A percentile compares a stretch with the other conserved stretches of the same genome.
Evolutionary conservation across 1,140 invertebrate genomes (phyloP).

Genomic region (Drosophila mojavensis): DNA sequence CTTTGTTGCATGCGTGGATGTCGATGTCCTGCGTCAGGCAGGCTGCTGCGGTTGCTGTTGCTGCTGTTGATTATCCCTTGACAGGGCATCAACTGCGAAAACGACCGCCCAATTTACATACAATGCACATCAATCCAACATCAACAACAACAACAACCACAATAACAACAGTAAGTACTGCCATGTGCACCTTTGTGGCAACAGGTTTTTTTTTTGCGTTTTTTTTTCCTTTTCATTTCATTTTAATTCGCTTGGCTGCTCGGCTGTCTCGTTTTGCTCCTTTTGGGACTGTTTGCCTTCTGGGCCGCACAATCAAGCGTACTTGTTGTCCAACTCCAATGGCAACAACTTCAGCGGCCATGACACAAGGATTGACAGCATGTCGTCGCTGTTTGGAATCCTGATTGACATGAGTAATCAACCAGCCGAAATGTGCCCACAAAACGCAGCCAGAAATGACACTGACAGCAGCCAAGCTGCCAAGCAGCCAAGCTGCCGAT

Average conservation of each 20-base stretch:
- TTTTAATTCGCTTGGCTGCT: conserved; percentile 17
- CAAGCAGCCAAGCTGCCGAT: conserved; percentile 46
- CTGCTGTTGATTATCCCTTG: conserved; percentile 80
- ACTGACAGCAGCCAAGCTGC: conserved; percentile 67
- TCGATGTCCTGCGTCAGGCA: conserved; percentile 39
- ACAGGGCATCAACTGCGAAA: conserved; percentile 81
- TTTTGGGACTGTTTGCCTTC: conserved; percentile 41
- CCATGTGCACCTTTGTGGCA: conserved; percentile 73
- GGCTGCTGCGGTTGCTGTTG: conserved; percentile 35
- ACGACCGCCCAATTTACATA: conserved; percentile 82
- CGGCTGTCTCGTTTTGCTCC: conserved; percentile 1
- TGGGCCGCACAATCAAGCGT: conserved; percentile 66
- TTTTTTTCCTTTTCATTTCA: conserved; percentile 1
- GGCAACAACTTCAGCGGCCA: conserved; percentile 75
- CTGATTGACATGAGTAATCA: conserved; percentile 83
- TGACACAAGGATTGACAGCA: conserved; percentile 83
- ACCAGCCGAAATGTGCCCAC: conserved; percentile 82
- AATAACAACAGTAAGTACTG: conserved; percentile 47
- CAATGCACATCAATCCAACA: conserved; percentile 78
- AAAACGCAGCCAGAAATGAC: conserved; percentile 80
- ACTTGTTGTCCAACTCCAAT: conserved; percentile 71
- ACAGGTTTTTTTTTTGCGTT: conserved; percentile 43
- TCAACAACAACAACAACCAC: conserved; percentile 46
- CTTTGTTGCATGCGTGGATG: conserved; percentile 33
- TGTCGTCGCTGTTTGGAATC: conserved; percentile 81